A percentile compares a stretch with the other conserved stretches of the same genome.
Conservation (phyloP, 1,140 invertebrate genomes). For the Steinernema feltiae region DNA sequence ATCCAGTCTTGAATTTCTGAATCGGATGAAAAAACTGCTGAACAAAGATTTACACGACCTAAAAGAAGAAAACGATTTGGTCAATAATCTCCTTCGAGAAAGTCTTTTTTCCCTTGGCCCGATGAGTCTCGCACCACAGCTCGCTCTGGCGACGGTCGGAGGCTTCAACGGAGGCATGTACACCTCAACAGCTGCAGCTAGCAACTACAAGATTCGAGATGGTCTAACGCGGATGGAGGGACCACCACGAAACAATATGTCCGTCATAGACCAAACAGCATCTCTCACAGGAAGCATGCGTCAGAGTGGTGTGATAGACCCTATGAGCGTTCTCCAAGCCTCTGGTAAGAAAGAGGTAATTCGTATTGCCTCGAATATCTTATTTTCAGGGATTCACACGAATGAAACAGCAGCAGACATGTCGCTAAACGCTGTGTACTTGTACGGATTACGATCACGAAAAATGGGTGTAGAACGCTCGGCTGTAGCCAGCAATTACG, state of each 20-base stretch:
- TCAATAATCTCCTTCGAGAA: background rate
- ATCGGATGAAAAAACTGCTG: slow-evolving; percentile 36
- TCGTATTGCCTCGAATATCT: background rate
- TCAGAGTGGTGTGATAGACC: background rate
- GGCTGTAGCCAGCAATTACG: background rate
- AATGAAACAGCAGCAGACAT: background rate
- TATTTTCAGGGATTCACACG: background rate
- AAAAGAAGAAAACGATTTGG: background rate
- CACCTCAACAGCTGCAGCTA: background rate
- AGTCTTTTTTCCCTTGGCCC: background rate
- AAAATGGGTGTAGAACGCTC: background rate
- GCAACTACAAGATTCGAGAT: background rate
- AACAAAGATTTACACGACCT: slow-evolving; percentile 17
- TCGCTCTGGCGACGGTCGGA: background rate
- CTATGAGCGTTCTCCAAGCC: background rate
- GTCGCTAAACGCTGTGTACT: background rate
- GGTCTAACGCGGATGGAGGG: background rate
- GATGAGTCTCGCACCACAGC: background rate
- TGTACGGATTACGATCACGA: background rate
- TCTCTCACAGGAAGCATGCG: background rate
- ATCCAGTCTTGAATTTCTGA: slow-evolving; percentile 38
- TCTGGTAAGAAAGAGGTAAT: background rate
- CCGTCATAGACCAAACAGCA: background rate
- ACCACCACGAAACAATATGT: background rate
- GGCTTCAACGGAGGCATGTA: too few species aligned